A percentile compares a stretch with the other conserved stretches of the same genome.
These are phyloP conservation scores for Anoplius nigerrimus DNA, from an alignment of 2,888 invertebrate genomes.

Conservation along the genomic window DNA sequence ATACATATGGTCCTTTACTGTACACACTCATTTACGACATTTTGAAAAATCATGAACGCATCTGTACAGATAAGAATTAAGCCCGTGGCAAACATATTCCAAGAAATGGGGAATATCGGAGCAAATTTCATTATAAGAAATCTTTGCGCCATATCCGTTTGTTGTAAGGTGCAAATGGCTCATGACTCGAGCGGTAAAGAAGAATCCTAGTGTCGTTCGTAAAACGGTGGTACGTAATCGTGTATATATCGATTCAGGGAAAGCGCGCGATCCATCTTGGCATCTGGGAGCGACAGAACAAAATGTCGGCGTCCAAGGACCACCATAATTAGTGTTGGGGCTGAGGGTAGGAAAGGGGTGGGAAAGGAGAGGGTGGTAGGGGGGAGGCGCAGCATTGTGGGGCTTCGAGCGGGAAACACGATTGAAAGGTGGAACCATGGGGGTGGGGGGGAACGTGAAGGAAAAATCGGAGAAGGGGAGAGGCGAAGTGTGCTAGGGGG, in stretches of 20 bases:
- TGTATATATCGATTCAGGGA: conserved; percentile 41
- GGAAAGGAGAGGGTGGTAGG: conserved; percentile 14
- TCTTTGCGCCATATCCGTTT: no score
- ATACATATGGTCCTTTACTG: no score
- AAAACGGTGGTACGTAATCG: no score
- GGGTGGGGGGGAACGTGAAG: conserved; percentile 32
- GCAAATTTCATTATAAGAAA: no score
- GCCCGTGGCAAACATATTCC: no score
- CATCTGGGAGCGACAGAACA: conserved; percentile 63
- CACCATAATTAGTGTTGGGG: conserved; percentile 71
- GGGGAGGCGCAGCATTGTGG: conserved; percentile 40
- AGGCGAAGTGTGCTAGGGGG: conserved; percentile 55
- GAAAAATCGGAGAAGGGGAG: conserved; percentile 21
- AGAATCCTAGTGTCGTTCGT: no score
- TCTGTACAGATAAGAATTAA: no score
- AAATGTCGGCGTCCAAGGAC: conserved; percentile 70
- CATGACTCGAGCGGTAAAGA: no score
- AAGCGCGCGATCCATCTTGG: conserved; percentile 67
- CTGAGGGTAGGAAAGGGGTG: conserved; percentile 15
- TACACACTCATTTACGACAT: no score
- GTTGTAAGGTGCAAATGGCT: no score
- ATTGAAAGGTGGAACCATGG: conserved; percentile 50
- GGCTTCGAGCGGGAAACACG: conserved; percentile 60
- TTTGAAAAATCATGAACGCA: no score
- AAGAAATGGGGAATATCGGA: no score